A percentile compares a stretch with the other conserved stretches of the same genome.
Evolutionary conservation across 2,888 invertebrate genomes (phyloP).

Genomic region (Acleris sparsana): DNA sequence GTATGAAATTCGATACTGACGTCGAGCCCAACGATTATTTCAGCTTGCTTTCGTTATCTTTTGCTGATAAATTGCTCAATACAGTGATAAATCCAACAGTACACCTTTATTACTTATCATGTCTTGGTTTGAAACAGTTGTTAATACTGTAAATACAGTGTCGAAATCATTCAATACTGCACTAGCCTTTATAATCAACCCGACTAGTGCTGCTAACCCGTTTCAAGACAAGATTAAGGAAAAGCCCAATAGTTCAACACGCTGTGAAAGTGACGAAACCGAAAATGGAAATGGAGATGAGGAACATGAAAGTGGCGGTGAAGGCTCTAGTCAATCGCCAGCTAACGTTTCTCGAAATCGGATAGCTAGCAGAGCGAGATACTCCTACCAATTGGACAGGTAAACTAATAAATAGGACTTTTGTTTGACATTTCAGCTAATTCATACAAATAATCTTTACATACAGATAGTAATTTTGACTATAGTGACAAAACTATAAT

Average conservation of each 20-base stretch:
- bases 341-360: neutral
- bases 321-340: neutral
- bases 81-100: too few relatives aligned
- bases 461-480: too few relatives aligned
- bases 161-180: neutral
- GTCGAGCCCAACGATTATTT: too few relatives aligned
- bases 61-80: too few relatives aligned
- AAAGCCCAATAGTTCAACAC: neutral
- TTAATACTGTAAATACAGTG: slow-evolving; percentile 2
- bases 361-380: slow-evolving; percentile 17
- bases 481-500: too few relatives aligned
- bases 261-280: neutral
- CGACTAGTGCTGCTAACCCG: neutral
- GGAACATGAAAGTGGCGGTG: neutral
- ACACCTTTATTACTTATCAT: neutral
- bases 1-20: too few relatives aligned
- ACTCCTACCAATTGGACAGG: slow-evolving; percentile 22
- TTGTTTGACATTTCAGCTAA: too few relatives aligned
- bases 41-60: too few relatives aligned
- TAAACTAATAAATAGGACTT: neutral
- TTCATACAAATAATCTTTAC: too few relatives aligned
- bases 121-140: slow-evolving; percentile 9
- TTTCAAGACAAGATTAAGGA: neutral
- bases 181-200: too few relatives aligned
- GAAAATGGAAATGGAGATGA: neutral